phyloP scores from a whole-genome alignment of 53 echinoderm and acorn worm species.

The Astropecten irregularis region DNA sequence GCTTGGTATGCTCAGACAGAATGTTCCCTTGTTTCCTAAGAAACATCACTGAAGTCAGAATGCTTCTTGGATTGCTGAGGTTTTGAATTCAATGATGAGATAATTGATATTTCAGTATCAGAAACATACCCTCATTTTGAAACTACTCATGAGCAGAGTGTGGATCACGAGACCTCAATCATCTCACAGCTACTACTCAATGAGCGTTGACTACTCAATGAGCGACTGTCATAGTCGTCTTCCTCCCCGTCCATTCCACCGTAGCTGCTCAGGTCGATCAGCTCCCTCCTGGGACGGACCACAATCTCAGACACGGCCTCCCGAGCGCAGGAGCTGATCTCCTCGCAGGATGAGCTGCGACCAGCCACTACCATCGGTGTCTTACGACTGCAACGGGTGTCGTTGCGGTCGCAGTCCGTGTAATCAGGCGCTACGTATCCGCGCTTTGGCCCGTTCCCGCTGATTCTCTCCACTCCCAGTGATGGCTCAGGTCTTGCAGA shows the following conservation, averaged over 20 bases:
- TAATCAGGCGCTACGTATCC: constrained; percentile 26
- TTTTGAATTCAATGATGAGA: constrained; percentile 21
- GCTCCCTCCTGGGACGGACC: constrained; percentile 74
- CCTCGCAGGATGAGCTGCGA: constrained; percentile 95
- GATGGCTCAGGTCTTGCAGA: constrained; percentile 53
- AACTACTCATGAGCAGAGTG: too few species aligned
- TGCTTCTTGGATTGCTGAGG: not conserved
- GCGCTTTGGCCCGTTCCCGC: constrained; percentile 35
- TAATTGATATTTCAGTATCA: constrained; percentile 36
- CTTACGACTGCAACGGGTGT: constrained; percentile 57
- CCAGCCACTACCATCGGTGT: constrained; percentile 59
- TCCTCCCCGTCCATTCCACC: constrained; percentile 79
- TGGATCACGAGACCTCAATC: constrained; percentile 99
- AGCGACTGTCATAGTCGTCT: constrained; percentile 89
- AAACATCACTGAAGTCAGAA: not conserved
- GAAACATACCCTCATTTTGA: constrained; percentile 22
- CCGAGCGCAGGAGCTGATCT: constrained; percentile 91
- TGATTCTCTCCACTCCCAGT: constrained; percentile 17
- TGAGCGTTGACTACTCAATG: constrained; percentile 93
- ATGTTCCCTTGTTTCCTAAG: not conserved
- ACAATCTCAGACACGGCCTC: constrained; percentile 96
- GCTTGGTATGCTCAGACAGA: not conserved
- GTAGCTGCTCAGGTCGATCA: constrained; percentile 62
- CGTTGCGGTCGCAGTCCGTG: constrained; percentile 53
- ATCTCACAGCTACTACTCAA: constrained; percentile 98